Percentiles rank a stretch among this genome's conserved stretches.
These are phyloP conservation scores for Pseudopipra pipra DNA, from an alignment of 2,113 vertebrate species.

Conservation along the genomic window DNA sequence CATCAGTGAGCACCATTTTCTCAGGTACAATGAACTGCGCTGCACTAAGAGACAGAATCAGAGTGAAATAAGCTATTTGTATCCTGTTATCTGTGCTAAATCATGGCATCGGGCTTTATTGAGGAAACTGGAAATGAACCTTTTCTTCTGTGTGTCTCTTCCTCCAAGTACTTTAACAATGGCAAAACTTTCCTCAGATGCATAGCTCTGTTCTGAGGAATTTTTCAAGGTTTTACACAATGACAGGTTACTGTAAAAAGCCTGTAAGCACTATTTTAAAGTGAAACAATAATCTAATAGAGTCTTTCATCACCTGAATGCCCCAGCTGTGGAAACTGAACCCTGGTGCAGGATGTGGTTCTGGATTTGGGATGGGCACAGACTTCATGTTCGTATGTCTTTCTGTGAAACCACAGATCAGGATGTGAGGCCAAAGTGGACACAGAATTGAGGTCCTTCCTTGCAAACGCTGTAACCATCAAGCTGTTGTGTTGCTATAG, in stretches of 20 bases:
- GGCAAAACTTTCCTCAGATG: neutral
- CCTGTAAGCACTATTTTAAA: neutral
- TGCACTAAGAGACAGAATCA: slow-evolving; percentile 74
- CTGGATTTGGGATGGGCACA: neutral
- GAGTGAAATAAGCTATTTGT: slow-evolving; percentile 67
- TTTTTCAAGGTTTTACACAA: neutral
- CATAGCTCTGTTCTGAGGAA: neutral
- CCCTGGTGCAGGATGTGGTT: neutral
- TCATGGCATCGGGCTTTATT: slow-evolving; percentile 58
- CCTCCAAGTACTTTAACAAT: neutral
- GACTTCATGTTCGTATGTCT: neutral
- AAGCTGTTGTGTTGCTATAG: neutral
- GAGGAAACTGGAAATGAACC: slow-evolving; percentile 22
- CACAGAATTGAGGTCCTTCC: neutral
- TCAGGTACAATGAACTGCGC: slow-evolving; percentile 76
- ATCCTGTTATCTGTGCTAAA: slow-evolving; percentile 67
- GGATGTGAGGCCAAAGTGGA: neutral
- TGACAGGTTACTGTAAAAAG: neutral
- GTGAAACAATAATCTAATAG: neutral
- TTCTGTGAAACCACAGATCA: neutral
- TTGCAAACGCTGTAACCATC: neutral
- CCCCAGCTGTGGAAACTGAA: neutral
- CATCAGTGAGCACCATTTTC: slow-evolving; percentile 76
- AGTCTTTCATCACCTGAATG: neutral
- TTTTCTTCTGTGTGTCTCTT: neutral